These are phyloP conservation scores for Sander lucioperca DNA, from an alignment of 2,113 vertebrate genomes.

Conservation along the genomic window DNA sequence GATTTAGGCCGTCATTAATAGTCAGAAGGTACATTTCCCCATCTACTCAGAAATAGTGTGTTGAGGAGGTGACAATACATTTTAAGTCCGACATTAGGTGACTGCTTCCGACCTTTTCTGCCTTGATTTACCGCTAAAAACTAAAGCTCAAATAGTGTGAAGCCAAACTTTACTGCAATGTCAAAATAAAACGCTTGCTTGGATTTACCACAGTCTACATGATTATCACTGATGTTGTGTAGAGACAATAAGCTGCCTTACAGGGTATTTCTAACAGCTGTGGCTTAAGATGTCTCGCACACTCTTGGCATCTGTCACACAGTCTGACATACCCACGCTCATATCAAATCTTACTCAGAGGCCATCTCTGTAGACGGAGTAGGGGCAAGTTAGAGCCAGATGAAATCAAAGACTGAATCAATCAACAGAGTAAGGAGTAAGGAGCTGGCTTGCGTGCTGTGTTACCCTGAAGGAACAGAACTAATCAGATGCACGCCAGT, in stretches of 20 bases:
- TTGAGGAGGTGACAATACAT: background rate
- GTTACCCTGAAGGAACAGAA: slow-evolving; percentile 24
- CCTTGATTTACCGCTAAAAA: background rate
- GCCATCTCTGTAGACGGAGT: slow-evolving; percentile 22
- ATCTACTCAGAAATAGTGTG: background rate
- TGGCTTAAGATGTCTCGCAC: slow-evolving; percentile 29
- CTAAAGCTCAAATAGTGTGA: background rate
- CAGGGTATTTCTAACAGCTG: slow-evolving; percentile 18
- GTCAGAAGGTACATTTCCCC: background rate
- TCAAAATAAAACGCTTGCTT: background rate
- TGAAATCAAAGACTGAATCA: slow-evolving; percentile 34
- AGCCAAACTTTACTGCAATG: background rate
- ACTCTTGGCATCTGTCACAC: slow-evolving; percentile 18
- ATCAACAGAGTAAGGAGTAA: slow-evolving; percentile 21
- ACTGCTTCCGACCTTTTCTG: background rate
- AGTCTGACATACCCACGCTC: background rate
- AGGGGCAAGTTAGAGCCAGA: slow-evolving; percentile 7
- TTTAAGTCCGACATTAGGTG: background rate
- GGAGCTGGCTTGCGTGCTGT: background rate
- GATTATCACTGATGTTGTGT: slow-evolving; percentile 27
- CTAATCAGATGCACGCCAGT: slow-evolving; percentile 17
- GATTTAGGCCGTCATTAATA: background rate
- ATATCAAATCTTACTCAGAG: slow-evolving; percentile 28
- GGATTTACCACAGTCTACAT: background rate
- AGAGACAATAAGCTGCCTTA: slow-evolving; percentile 34